These are phyloP conservation scores for Pycnonotus jocosus DNA, from an alignment of 2,113 vertebrate genomes.

Conservation along the genomic window DNA sequence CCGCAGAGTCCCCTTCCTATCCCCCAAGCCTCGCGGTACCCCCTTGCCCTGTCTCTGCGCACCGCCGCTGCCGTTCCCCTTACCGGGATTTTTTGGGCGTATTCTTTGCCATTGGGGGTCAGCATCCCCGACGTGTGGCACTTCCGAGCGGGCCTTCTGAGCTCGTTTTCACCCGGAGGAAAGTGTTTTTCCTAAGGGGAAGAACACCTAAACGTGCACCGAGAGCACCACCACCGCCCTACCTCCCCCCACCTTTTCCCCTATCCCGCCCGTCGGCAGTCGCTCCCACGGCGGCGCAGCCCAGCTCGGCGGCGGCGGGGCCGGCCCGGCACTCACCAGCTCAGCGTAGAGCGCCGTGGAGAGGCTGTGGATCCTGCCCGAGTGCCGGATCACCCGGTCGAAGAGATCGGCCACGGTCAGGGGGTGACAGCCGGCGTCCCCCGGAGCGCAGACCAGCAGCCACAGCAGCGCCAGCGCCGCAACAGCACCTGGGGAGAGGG, in stretches of 20 bases:
- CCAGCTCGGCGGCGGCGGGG: neutral
- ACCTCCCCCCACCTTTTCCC: too few relatives aligned
- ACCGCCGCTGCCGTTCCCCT: neutral
- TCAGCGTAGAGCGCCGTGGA: conserved; percentile 67
- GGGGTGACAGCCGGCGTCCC: conserved; percentile 45
- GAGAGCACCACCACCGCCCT: too few relatives aligned
- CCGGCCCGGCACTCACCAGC: conserved; percentile 29
- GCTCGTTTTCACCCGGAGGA: conserved; percentile 70
- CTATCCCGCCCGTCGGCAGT: neutral
- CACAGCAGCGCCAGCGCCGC: conserved; percentile 22
- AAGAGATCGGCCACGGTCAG: conserved; percentile 66
- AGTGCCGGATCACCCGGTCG: conserved; percentile 77
- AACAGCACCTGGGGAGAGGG: neutral
- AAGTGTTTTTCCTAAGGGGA: conserved; percentile 71
- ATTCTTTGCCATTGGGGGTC: conserved; percentile 74
- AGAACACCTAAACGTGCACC: neutral
- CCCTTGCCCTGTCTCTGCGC: neutral
- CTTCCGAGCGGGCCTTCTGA: conserved; percentile 64
- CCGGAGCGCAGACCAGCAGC: conserved; percentile 46
- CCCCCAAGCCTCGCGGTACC: fast-evolving
- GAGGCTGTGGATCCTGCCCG: conserved; percentile 65
- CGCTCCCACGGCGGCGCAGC: neutral
- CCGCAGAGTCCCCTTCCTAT: neutral
- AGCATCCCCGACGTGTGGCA: conserved; percentile 78
- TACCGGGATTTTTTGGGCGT: conserved; percentile 69